Conservation (phyloP, 2,888 invertebrate genomes). For the Clistopyga incitator region DNA sequence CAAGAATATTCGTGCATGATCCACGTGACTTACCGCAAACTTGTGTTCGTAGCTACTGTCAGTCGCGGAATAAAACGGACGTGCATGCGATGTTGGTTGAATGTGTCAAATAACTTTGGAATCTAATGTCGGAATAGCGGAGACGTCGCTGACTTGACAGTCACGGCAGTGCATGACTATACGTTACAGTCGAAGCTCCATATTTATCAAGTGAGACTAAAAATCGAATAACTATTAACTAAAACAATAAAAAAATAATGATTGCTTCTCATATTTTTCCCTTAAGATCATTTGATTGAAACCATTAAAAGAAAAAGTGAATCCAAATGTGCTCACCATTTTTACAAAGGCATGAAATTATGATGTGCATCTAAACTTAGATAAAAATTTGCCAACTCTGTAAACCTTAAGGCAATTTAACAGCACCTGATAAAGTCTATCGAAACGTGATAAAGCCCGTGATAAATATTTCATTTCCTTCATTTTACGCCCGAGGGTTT, state of each 20-base stretch:
- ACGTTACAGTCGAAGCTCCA: neutral
- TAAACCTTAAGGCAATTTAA: too few relatives aligned
- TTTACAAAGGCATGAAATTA: too few relatives aligned
- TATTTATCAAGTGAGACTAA: neutral
- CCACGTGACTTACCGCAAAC: conserved; percentile 17
- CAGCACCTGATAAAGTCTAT: too few relatives aligned
- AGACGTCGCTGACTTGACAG: neutral
- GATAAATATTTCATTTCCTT: neutral
- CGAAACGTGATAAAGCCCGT: neutral
- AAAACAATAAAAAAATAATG: too few relatives aligned
- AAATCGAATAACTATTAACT: too few relatives aligned
- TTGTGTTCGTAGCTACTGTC: conserved; percentile 48
- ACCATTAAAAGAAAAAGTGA: too few relatives aligned
- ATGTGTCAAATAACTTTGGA: conserved; percentile 30
- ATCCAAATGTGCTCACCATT: too few relatives aligned
- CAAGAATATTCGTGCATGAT: conserved; percentile 40
- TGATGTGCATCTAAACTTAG: too few relatives aligned
- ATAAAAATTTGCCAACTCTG: too few relatives aligned
- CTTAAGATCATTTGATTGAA: too few relatives aligned
- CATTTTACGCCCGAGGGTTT: neutral
- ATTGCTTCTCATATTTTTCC: too few relatives aligned
- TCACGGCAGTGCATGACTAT: neutral
- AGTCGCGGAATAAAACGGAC: conserved; percentile 38
- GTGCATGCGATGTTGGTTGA: conserved; percentile 20
- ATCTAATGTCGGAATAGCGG: neutral